Conservation (phyloP, 1,140 invertebrate genomes). For the Anagrus nilaparvatae region DNA sequence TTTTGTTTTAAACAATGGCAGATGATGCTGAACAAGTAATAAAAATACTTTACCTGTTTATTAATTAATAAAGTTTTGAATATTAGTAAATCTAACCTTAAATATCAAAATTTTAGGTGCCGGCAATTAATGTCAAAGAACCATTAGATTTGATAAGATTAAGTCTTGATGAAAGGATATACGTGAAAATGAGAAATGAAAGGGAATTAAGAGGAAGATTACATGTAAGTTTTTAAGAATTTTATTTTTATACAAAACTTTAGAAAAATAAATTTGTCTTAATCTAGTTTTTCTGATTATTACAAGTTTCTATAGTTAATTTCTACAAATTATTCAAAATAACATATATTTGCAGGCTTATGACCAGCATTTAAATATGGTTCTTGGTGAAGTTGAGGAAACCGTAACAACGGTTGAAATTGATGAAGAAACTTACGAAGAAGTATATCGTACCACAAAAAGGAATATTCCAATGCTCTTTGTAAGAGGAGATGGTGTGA, state of each 20-base stretch:
- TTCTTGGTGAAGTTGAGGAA: constrained; percentile 95
- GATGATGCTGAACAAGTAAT: constrained; percentile 41
- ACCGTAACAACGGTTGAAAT: constrained; percentile 96
- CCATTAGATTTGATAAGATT: constrained; percentile 92
- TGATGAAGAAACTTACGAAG: constrained; percentile 98
- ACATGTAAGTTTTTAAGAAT: constrained; percentile 59
- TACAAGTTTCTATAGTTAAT: neutral
- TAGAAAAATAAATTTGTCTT: no score
- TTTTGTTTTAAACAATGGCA: constrained; percentile 25
- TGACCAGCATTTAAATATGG: constrained; percentile 99
- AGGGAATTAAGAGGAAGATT: constrained; percentile 86
- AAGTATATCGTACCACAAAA: constrained; percentile 95
- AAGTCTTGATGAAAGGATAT: constrained; percentile 95
- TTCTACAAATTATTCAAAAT: constrained; percentile 6
- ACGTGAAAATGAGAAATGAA: constrained; percentile 98
- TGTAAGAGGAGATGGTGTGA: constrained; percentile 96
- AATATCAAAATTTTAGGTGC: constrained; percentile 45
- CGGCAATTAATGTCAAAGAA: constrained; percentile 87
- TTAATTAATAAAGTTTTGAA: constrained; percentile 3
- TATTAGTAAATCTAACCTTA: constrained; percentile 6
- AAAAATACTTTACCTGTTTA: neutral
- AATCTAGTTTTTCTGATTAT: no score
- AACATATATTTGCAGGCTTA: constrained; percentile 65
- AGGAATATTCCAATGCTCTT: constrained; percentile 97
- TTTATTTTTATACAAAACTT: no score